Evolutionary conservation across 2,113 vertebrate species (phyloP).

Genomic region (Gavia stellata): DNA sequence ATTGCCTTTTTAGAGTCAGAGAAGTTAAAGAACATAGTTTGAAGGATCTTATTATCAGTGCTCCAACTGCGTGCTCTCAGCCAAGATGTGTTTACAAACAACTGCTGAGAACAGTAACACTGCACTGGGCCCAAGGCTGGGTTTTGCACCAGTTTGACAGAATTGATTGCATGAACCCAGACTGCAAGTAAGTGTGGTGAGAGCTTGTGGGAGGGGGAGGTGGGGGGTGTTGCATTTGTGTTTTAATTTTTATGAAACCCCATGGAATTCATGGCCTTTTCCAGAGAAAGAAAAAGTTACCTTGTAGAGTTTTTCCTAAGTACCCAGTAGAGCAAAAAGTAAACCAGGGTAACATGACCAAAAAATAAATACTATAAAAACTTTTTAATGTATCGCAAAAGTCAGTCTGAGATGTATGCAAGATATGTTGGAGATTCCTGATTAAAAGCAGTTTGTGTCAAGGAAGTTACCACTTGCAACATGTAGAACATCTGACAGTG

Average conservation of each 20-base stretch:
- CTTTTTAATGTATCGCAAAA: slow-evolving; percentile 18
- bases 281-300: neutral
- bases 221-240: neutral
- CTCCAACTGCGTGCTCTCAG: neutral
- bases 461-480: slow-evolving; percentile 68
- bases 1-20: slow-evolving; percentile 63
- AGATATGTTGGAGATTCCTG: slow-evolving; percentile 58
- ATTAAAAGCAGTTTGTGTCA: slow-evolving; percentile 72
- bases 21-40: slow-evolving; percentile 39
- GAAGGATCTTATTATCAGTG: neutral
- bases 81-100: slow-evolving; percentile 43
- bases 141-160: neutral
- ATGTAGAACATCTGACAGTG: slow-evolving; percentile 82
- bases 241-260: slow-evolving; percentile 23
- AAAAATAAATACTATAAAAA: neutral
- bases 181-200: neutral
- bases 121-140: neutral
- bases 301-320: neutral
- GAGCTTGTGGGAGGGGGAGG: neutral
- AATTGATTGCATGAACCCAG: neutral
- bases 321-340: neutral
- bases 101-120: neutral
- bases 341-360: neutral
- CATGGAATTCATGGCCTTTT: neutral
- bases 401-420: slow-evolving; percentile 9